phyloP scores from a whole-genome alignment of 2,113 vertebrate species.

The Syrmaticus mikado region DNA sequence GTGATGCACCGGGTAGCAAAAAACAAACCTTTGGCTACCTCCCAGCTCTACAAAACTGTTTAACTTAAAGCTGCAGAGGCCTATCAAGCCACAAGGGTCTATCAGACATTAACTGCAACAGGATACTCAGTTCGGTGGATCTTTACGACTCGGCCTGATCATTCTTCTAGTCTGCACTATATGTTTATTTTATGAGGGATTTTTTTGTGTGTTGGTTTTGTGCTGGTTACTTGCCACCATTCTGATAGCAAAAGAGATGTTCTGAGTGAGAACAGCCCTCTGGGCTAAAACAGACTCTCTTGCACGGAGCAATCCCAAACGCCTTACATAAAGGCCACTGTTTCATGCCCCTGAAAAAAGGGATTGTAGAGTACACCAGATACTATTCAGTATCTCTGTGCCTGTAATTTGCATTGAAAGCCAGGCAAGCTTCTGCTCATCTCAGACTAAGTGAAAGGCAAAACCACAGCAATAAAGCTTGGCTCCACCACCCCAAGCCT shows the following conservation, averaged over 20 bases:
- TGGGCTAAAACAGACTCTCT: neutral
- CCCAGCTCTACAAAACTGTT: neutral
- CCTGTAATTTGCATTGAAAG: neutral
- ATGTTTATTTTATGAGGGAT: neutral
- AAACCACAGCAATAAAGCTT: neutral
- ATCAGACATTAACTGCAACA: neutral
- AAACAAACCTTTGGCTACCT: neutral
- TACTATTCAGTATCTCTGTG: neutral
- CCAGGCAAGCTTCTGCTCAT: neutral
- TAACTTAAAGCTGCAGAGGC: neutral
- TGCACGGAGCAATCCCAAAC: neutral
- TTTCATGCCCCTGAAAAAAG: neutral
- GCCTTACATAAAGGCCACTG: neutral
- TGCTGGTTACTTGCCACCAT: neutral
- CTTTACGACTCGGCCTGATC: neutral
- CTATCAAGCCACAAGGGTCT: neutral
- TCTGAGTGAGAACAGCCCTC: neutral
- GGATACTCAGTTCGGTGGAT: neutral
- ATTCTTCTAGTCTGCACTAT: neutral
- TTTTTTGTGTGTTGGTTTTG: neutral
- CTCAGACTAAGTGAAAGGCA: neutral
- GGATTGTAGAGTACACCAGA: neutral
- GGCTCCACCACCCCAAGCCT: neutral
- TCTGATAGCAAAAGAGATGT: neutral
- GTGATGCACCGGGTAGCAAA: neutral